Base-by-base conservation (phyloP, 2,797 vertebrate species). In the Pseudochirops corinnae region DNA sequence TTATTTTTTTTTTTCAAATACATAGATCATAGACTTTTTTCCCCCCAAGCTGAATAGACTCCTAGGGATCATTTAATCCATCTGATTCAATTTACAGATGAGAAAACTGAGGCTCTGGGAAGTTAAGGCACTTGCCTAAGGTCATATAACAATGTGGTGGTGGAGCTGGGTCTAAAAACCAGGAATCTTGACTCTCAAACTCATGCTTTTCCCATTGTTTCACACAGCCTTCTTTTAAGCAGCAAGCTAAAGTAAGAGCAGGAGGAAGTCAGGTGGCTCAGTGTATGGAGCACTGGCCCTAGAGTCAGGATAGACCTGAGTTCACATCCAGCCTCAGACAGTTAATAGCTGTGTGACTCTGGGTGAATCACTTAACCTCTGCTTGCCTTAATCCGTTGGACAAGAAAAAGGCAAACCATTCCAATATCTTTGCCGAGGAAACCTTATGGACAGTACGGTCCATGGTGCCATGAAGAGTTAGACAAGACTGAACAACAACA, bases 21-120 rank as follows among this genome's bases (percentile, higher is more conserved):
- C 92, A 56, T 91, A 93, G 92, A 95, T 97, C 33, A 46, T 90
- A 96, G 56, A 29, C 90, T 94, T 93, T 91, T n/a, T 21, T 39
- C 33, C 2, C 16, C 16, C 90, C 91, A 96, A 91, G 67, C 46
- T 50, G 67, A 52, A 90, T 67, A 26, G 56, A 29, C 74, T 11
- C 57, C 6, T 93, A 62, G 82, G 62, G 31, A 18, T 95, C 74
- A 93, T 33, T 39, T 5, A 56, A 1, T 52, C 50, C 0, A n/a
- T 33, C 21, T 91, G 31, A 87, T 87, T 94, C 2, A 62, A 56
- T 92, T 91, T 94, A 56, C 1, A 24, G 0, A 91, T 53, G 52
- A 55, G 39, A 93, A 67, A 87, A 52, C 16, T 93, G 53, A 96
- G 10, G 0, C 57, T 46, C n/a, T 90, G 29, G 53, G 93, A 91